Base-by-base conservation (phyloP, 2,113 vertebrate species). In the Cyanocitta stelleri region DNA sequence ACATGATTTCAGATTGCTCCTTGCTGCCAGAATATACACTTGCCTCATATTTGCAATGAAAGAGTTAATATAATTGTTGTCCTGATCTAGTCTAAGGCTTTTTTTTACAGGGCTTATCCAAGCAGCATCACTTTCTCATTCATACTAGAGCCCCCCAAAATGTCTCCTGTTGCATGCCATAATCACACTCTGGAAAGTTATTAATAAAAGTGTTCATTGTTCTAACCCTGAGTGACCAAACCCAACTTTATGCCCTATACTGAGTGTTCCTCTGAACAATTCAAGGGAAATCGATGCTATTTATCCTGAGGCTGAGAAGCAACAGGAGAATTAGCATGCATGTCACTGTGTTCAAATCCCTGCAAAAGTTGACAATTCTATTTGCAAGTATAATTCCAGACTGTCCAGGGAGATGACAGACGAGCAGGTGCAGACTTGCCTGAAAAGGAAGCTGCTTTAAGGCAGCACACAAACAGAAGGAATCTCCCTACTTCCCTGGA, bases 301-400 rank as follows among this genome's bases (percentile, higher is more conserved):
- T 95, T 96, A 86, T 85, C 90, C 85, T 41, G 27, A 88, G 83
- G 75, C 82, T 81, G 63, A 86, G 92, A 87, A 93, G 75, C 52
- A 93, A 95, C 93, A 81, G 64, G 68, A 94, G 79, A 93, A 97
- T 97, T 96, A 95, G 90, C 83, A 96, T 95, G 92, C 92, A n/a
- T 56, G 76, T 81, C 90, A 84, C 79, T 75, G 64, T 67, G 87
- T 66, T 92, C 63, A 92, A 86, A 94, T 68, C 68, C 64, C 52
- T 68, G 49, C 80, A 72, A 90, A 95, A 90, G 82, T 17, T 93
- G 87, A 91, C 82, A 86, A 93, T 90, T 95, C 68, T 91, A 96
- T 95, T 96, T 97, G 93, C 95, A 97, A 97, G 87, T 97, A 90
- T 96, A 97, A 96, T 96, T 87, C 79, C 64, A 81, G 68, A 88